Evolutionary conservation across 2,797 vertebrate species (phyloP).

Genomic region (Columba guinea): DNA sequence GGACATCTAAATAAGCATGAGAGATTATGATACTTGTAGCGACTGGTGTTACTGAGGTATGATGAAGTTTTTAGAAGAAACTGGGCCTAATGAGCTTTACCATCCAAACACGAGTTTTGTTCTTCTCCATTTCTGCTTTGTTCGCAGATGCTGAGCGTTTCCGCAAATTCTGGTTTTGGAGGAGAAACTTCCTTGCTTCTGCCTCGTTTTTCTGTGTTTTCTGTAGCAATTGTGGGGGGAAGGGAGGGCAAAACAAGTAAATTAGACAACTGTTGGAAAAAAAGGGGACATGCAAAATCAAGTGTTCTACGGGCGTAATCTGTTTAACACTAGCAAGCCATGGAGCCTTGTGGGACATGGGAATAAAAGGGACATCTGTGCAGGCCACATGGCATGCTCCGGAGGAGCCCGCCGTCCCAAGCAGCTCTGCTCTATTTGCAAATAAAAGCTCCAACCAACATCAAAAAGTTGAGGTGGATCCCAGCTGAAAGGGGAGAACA

Average conservation of each 20-base stretch:
- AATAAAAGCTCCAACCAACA: constrained; percentile 4
- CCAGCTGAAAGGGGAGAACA: constrained; percentile 44
- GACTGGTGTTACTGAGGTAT: not conserved
- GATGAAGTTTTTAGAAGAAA: not conserved
- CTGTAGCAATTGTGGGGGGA: not conserved
- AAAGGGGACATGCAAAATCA: constrained; percentile 56
- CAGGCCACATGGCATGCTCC: constrained; percentile 25
- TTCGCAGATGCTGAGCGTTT: not conserved
- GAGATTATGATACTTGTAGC: constrained; percentile 23
- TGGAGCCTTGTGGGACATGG: constrained; percentile 26
- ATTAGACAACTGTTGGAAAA: constrained; percentile 65
- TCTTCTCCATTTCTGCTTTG: not conserved
- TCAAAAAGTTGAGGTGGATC: constrained; percentile 48
- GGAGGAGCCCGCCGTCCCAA: constrained; percentile 9
- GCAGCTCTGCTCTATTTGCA: constrained; percentile 29
- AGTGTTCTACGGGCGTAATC: constrained; percentile 65
- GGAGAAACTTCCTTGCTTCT: not conserved
- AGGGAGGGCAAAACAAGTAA: constrained; percentile 41
- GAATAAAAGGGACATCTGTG: constrained; percentile 47
- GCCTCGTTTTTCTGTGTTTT: not conserved
- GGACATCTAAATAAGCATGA: not conserved
- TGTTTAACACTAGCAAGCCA: constrained; percentile 51
- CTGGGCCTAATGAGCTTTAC: not conserved
- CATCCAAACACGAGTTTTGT: not conserved
- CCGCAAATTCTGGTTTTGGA: not conserved